phyloP scores from a whole-genome alignment of 2,888 invertebrate genomes.

The Clanis bilineata region DNA sequence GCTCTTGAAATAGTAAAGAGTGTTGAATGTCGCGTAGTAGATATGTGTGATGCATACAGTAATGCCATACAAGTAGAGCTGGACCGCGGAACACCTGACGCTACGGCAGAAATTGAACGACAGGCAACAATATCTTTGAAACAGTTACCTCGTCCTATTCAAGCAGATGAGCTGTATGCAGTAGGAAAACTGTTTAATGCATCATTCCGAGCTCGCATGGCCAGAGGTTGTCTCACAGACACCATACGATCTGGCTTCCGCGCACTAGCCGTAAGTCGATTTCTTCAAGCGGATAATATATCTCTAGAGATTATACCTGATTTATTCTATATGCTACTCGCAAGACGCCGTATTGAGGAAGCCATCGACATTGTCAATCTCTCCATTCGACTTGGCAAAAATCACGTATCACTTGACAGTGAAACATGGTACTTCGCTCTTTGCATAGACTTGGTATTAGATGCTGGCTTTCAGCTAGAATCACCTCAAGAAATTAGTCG shows the following conservation, averaged over 20 bases:
- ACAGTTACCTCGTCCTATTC: constrained; percentile 51
- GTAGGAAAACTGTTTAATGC: constrained; percentile 69
- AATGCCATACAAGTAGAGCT: constrained; percentile 73
- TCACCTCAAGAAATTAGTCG: constrained; percentile 65
- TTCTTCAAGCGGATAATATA: constrained; percentile 63
- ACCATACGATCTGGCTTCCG: constrained; percentile 67
- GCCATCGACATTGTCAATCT: constrained; percentile 71
- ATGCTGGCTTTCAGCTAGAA: constrained; percentile 81
- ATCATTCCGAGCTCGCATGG: constrained; percentile 66
- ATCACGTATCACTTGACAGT: constrained; percentile 45
- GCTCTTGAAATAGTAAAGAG: constrained; percentile 61
- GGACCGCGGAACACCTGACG: constrained; percentile 57
- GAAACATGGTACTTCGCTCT: constrained; percentile 82
- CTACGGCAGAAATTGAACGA: constrained; percentile 59
- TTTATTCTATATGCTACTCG: constrained; percentile 65
- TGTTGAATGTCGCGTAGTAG: constrained; percentile 58
- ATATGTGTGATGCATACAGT: constrained; percentile 71
- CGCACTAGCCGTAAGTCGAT: constrained; percentile 65
- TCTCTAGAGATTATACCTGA: constrained; percentile 71
- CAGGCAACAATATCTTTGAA: constrained; percentile 55
- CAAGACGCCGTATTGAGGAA: constrained; percentile 71
- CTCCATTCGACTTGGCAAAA: constrained; percentile 47
- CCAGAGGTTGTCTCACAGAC: constrained; percentile 52
- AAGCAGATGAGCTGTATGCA: constrained; percentile 68
- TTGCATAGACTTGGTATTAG: constrained; percentile 80